phyloP scores from a whole-genome alignment of 2,797 vertebrate species.

The Artibeus jamaicensis region DNA sequence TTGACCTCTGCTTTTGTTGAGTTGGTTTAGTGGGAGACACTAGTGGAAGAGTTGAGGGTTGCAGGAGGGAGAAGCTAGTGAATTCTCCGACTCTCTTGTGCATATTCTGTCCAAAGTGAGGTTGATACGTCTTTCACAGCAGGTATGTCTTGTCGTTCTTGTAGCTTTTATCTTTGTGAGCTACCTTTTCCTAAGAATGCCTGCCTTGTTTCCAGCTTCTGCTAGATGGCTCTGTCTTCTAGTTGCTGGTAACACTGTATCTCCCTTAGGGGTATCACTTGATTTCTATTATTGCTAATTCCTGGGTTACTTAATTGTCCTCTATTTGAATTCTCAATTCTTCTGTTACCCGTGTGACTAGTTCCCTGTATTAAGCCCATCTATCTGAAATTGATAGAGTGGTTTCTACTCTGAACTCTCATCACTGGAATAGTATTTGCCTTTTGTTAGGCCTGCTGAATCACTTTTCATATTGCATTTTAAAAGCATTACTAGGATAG shows the following conservation, averaged over 20 bases:
- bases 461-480: background rate
- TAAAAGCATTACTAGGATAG: background rate
- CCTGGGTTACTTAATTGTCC: background rate
- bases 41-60: background rate
- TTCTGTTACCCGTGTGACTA: background rate
- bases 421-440: background rate
- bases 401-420: background rate
- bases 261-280: background rate
- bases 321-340: background rate
- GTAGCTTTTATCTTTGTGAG: background rate
- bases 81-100: background rate
- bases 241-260: background rate
- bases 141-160: background rate
- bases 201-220: background rate
- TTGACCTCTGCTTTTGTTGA: background rate
- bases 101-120: background rate
- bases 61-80: background rate
- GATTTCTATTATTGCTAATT: background rate
- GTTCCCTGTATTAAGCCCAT: background rate
- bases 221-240: background rate
- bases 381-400: background rate
- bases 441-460: background rate
- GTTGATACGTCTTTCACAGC: background rate
- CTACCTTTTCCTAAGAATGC: background rate
- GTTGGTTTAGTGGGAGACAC: background rate